Evolutionary conservation across 1,140 invertebrate species (phyloP), one percentile per base, ranked within the genome.

Genomic region (Brachionus angularis): DNA sequence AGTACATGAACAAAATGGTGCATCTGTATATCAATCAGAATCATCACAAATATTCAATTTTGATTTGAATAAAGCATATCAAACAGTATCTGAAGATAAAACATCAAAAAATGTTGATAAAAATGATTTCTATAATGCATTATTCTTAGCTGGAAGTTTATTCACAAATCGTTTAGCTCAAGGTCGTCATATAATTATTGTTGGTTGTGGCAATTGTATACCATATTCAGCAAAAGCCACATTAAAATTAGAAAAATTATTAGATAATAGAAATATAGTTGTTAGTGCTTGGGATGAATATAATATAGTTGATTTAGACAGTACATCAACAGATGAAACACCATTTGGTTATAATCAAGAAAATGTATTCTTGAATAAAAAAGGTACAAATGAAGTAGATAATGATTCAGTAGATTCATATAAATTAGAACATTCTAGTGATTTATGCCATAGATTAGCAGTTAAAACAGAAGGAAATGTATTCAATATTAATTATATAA

Each of bases 231-330:
- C 39, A 12, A 47, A 8, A 50, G 42, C 47, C 5, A 33, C 42
- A 47, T 7, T 50, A 21, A 34, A 34, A 21, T 3, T 67, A 31
- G 31, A 46, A 7, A 67, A 33, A 47, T 18, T 67, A 12, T 47
- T 67, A 16, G 29, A 27, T 3, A 50, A 67, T 7, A 44, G 62
- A 34, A 67, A 67, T 33, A 67, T 67, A 27, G 27, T 47, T 31
- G 62, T 67, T 10, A 67, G 62, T 36, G 42, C 62, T 3, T 67
- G 62, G 62, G 62, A 50, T 34, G 42, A 67, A 23, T 67, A 67
- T 16, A 50, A 67, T 47, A 67, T 67, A 12, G 47, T 18, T 21
- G 62, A 67, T 23, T n/a, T 4, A 4, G 42, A 46, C 18, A n/a
- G n/a, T n/a, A n/a, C n/a, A n/a, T 47, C 31, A 10, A 34, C 31